Conservation (phyloP, 1,140 invertebrate genomes). For the Aphis craccivora region DNA sequence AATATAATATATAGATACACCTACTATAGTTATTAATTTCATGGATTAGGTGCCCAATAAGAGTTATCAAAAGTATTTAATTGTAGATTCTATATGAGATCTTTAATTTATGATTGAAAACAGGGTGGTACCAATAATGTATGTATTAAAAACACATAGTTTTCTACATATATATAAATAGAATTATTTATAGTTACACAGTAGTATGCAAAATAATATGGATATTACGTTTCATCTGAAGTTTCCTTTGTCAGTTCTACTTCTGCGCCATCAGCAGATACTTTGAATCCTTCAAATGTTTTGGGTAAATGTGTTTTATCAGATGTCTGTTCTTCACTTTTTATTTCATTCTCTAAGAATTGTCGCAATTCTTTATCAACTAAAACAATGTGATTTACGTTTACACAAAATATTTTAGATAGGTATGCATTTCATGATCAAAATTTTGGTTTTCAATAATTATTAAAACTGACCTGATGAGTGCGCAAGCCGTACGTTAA, state of each 20-base stretch:
- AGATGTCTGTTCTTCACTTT: conserved; percentile 38
- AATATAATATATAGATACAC: background rate
- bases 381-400: conserved; percentile 1
- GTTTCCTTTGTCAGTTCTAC: conserved; percentile 39
- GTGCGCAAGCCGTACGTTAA: background rate
- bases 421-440: background rate
- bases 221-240: conserved; percentile 31
- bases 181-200: background rate
- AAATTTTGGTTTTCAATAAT: background rate
- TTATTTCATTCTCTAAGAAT: conserved; percentile 48
- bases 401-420: background rate
- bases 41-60: background rate
- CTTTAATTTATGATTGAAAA: background rate
- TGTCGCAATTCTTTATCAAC: conserved; percentile 43
- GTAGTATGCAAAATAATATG: background rate
- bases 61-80: background rate
- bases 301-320: conserved; percentile 30
- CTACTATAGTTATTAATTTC: background rate
- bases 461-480: conserved; percentile 8
- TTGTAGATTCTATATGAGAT: background rate
- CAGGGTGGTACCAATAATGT: background rate
- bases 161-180: background rate
- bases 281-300: conserved; percentile 48
- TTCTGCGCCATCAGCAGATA: conserved; percentile 17
- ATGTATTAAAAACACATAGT: background rate